Base-by-base conservation (phyloP, 2,113 vertebrate genomes). In the Corythoichthys intestinalis region DNA sequence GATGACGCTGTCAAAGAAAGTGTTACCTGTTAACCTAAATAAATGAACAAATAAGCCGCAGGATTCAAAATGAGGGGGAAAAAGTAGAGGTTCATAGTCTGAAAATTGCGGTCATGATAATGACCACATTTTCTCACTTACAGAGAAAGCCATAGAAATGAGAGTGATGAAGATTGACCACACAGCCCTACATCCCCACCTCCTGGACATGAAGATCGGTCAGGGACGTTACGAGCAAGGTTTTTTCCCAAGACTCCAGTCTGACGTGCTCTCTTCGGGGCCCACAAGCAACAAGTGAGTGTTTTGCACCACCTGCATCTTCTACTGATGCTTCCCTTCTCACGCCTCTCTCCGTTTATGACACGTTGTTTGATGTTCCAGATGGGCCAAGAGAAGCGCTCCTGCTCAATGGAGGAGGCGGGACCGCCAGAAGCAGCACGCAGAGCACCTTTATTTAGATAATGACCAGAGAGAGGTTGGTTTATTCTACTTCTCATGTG, bases 141-240 rank as follows among this genome's bases (percentile, higher is more conserved):
- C 89, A 99, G 97, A 98, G 81, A 98, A 97, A 87, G 94, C 96
- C 79, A 98, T 98, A 70, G 96, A 98, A 80, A 88, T 95, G 86
- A 92, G 97, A 56, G 90, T 99, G 54, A 81, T 91, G 69, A 99
- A 99, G 93, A 98, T 99, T 44, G 97, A 99, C 84, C 97, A 99
- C 87, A 97, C 95, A 15, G 97, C 97, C 7, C 87, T 99, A 75
- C 97, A 98, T 69, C 96, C 97, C 6, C 97, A 99, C 83, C 92
- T 99, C 72, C 89, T 99, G 88, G 97, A 99, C 86, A 98, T 99
- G 97, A 98, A 97, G 93, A 99, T 99, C 34, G 97, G 97, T 56
- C 97, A 99, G 90, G 97, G 97, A 2, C 98, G 98, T 70, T 99
- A 98, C 0, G 95, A 99, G 79, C 95, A 94, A 15, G 97, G 97